These are phyloP conservation scores for Sebastes cheni DNA, from an alignment of 2,797 vertebrate species.

Conservation along the genomic window DNA sequence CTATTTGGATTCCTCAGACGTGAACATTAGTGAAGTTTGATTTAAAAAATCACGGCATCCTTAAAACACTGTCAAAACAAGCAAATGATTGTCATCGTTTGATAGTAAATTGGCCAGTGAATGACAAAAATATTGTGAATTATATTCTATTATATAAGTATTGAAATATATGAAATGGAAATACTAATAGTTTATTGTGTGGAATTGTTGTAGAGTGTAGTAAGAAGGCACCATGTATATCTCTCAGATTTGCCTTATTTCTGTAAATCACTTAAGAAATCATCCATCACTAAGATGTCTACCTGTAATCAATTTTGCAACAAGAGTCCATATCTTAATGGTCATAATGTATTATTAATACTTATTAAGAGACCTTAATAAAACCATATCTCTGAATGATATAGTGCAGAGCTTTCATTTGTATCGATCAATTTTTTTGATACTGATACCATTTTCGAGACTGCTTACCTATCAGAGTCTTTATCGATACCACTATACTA, in stretches of 20 bases:
- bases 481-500: too few relatives aligned
- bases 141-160: neutral
- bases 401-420: neutral
- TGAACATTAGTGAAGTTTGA: constrained; percentile 50
- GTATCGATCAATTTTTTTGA: neutral
- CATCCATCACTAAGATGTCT: neutral
- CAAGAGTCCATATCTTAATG: neutral
- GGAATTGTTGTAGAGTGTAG: neutral
- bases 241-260: neutral
- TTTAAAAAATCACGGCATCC: neutral
- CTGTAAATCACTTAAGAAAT: neutral
- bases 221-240: neutral
- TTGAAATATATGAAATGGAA: constrained; percentile 20
- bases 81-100: neutral
- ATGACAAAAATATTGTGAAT: neutral
- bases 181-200: neutral
- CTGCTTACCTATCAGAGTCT: too few relatives aligned
- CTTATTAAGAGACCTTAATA: neutral
- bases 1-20: constrained; percentile 28
- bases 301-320: neutral
- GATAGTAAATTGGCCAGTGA: neutral
- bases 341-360: neutral
- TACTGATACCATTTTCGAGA: too few relatives aligned
- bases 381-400: neutral
- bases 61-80: neutral